Base-by-base conservation (phyloP, 2,888 invertebrate genomes). In the Drosophila mimica region DNA sequence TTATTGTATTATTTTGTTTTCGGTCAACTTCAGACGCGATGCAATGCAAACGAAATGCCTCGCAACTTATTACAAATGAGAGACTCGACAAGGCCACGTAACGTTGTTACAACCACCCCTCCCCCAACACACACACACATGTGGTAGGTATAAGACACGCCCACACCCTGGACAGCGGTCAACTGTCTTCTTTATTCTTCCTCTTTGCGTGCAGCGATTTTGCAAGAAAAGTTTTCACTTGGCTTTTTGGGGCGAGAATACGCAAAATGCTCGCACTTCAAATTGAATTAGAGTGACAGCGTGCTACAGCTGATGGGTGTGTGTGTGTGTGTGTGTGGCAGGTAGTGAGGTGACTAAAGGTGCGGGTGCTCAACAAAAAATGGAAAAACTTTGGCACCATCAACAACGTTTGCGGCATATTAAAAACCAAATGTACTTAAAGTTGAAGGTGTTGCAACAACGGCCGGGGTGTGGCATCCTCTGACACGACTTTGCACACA, bases 61-160 rank as follows among this genome's bases (percentile, higher is more conserved):
- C 56, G 53, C 72, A 82, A 83, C 82, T 83, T 83, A 87, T 87
- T 85, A 72, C 76, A 81, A 79, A 82, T 74, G 84, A 83, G 71
- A 81, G 76, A 79, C 79, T 81, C 63, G 70, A 78, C 84, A 81
- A 65, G 68, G 68, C 58, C 74, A 63, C 74, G 46, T 61, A 62
- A 66, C 28, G 43, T 30, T 38, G 15, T 51, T 38, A 40, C 34
- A 31, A 1, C 6, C n/a, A 36, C 51, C 31, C 33, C 25, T 25
- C 25, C 25, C 38, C 46, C 28, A n/a, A 59, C 74, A 54, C 69
- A 54, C 70, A 52, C 20, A 43, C 43, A 11, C 43, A 25, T n/a
- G n/a, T n/a, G n/a, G n/a, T n/a, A n/a, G n/a, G n/a, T n/a, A n/a
- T n/a, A n/a, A n/a, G n/a, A n/a, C 36, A 60, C 72, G 56, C 76